phyloP scores from a whole-genome alignment of 2,113 vertebrate genomes.

The Micronycteris hirsuta region DNA sequence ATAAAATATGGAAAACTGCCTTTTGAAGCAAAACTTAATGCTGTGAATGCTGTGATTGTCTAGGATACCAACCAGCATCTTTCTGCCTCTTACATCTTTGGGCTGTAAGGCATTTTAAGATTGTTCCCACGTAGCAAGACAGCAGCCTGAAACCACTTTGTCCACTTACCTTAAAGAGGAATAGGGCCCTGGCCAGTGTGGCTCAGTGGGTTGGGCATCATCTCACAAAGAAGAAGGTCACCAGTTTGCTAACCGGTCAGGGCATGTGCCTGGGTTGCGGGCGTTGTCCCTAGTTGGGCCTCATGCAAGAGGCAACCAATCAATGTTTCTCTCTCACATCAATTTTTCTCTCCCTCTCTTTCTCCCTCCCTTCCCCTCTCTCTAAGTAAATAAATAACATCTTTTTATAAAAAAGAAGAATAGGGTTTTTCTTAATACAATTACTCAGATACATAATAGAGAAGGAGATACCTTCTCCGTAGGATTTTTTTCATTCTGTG shows the following conservation, averaged over 20 bases:
- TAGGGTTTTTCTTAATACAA: not conserved
- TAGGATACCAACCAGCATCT: not conserved
- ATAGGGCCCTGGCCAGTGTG: no score
- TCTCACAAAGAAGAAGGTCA: no score
- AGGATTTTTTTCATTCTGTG: constrained; percentile 50
- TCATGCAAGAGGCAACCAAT: no score
- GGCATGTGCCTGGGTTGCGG: no score
- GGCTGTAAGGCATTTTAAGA: not conserved
- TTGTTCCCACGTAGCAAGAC: not conserved
- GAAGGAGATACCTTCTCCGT: constrained; percentile 25
- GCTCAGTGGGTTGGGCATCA: no score
- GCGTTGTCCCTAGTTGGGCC: no score
- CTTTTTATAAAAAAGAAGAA: no score
- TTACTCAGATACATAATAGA: constrained; percentile 28
- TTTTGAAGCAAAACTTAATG: constrained; percentile 20
- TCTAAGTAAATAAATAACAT: no score
- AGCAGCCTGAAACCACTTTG: not conserved
- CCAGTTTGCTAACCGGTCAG: no score
- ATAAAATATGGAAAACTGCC: not conserved
- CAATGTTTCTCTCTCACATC: no score
- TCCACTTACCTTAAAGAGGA: not conserved
- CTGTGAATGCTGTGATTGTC: not conserved
- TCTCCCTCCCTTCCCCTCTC: no score
- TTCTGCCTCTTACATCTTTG: not conserved
- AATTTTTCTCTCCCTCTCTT: no score